These are phyloP conservation scores for Mycetomoellerius zeteki DNA, from an alignment of 1,140 invertebrate species.

Conservation along the genomic window DNA sequence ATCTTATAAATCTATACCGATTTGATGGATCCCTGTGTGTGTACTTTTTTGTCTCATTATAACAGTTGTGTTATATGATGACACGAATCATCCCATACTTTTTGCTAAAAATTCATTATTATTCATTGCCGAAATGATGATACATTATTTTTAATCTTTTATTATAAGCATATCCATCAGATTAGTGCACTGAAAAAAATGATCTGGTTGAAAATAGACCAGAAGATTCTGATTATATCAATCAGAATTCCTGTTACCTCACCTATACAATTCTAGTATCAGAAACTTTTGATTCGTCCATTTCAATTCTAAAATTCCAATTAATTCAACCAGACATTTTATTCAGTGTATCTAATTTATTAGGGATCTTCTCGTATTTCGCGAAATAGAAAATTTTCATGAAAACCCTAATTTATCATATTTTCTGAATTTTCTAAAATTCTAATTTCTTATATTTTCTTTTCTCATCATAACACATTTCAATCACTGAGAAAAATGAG, in stretches of 20 bases:
- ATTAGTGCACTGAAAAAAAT: background rate
- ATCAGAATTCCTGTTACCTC: background rate
- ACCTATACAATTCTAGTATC: background rate
- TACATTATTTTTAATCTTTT: background rate
- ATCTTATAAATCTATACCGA: slow-evolving; percentile 15
- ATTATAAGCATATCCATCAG: background rate
- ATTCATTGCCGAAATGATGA: background rate
- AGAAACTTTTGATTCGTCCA: no score
- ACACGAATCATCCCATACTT: background rate
- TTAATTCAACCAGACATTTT: no score
- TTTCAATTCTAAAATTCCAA: no score
- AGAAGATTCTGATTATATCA: no score
- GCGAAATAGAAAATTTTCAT: background rate
- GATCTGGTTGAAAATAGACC: no score
- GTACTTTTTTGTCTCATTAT: background rate
- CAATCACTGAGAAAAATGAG: no score
- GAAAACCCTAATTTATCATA: background rate
- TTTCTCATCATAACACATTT: background rate
- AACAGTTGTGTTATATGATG: slow-evolving; percentile 24
- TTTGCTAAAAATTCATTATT: background rate
- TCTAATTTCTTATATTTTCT: background rate
- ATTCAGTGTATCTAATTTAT: background rate
- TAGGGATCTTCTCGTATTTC: background rate
- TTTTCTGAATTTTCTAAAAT: no score
- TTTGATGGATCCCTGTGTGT: background rate